Percentiles rank a stretch among this genome's conserved stretches.
Conservation (phyloP, 2,888 invertebrate species). For the Acanthosepion lycidas region DNA sequence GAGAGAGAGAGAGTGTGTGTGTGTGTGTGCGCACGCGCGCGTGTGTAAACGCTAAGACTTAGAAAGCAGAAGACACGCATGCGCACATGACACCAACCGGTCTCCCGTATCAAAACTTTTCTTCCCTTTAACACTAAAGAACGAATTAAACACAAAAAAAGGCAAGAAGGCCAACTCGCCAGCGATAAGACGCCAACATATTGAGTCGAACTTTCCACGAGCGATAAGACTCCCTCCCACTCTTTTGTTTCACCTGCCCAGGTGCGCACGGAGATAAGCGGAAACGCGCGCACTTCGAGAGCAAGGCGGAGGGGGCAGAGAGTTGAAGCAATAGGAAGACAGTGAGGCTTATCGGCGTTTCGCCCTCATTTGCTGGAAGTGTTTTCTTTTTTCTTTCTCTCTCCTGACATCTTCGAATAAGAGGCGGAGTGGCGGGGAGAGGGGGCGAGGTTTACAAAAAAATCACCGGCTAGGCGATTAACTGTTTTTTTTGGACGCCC, state of each 20-base stretch:
- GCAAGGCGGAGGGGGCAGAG: neutral
- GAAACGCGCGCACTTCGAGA: neutral
- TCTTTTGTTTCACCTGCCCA: neutral
- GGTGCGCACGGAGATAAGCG: neutral
- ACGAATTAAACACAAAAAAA: neutral
- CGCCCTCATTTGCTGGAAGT: neutral
- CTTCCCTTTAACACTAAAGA: neutral
- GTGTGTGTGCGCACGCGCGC: too few relatives aligned
- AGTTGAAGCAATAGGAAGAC: neutral
- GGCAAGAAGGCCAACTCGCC: neutral
- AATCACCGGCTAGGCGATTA: neutral
- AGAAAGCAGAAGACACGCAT: neutral
- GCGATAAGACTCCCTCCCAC: neutral
- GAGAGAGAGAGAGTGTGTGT: too few relatives aligned
- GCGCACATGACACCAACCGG: neutral
- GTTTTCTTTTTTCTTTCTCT: neutral
- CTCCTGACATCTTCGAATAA: neutral
- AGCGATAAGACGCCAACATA: conserved; percentile 1
- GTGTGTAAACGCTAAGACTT: neutral
- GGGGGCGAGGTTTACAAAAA: neutral
- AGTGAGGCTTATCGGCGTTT: neutral
- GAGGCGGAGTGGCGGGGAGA: too few relatives aligned
- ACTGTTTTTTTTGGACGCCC: neutral
- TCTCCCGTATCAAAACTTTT: neutral
- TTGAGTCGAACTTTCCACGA: neutral